A percentile compares a stretch with the other conserved stretches of the same genome.
Evolutionary conservation across 2,888 invertebrate genomes (phyloP).

Genomic region (Stegana nigrithorax): DNA sequence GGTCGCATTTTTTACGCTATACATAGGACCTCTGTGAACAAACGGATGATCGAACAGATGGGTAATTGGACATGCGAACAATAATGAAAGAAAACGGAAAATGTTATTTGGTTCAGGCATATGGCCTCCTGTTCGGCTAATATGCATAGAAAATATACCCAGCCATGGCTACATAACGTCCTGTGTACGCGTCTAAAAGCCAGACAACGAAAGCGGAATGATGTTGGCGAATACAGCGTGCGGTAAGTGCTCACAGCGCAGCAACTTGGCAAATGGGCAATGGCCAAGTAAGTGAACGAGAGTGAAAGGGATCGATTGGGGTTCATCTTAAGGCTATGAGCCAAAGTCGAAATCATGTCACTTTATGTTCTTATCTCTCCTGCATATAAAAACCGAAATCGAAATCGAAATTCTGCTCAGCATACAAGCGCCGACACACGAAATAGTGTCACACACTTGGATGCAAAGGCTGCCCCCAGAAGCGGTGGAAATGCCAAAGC

Average conservation of each 20-base stretch:
- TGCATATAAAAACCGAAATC: not conserved
- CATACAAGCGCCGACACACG: not conserved
- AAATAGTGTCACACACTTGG: too few relatives aligned
- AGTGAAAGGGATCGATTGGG: conserved; percentile 7
- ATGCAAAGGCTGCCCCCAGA: too few relatives aligned
- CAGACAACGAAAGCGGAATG: too few relatives aligned
- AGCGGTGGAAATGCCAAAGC: too few relatives aligned
- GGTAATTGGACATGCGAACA: too few relatives aligned
- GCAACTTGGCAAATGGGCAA: not conserved
- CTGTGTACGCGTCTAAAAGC: too few relatives aligned
- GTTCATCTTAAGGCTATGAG: conserved; percentile 6
- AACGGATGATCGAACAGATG: not conserved
- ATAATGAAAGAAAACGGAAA: conserved; percentile 9
- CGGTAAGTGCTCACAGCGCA: not conserved
- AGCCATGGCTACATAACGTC: too few relatives aligned
- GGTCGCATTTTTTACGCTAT: conserved; percentile 11
- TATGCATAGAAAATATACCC: too few relatives aligned
- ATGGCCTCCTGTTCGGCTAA: too few relatives aligned
- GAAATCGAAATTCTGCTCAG: too few relatives aligned
- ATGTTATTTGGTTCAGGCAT: conserved; percentile 7
- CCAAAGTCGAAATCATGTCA: conserved; percentile 13
- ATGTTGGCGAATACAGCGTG: too few relatives aligned
- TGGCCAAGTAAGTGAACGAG: not conserved
- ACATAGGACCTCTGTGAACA: not conserved
- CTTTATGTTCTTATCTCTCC: not conserved